Evolutionary conservation across 2,888 invertebrate genomes (phyloP), one percentile per base, ranked within the genome.

Genomic region (Pheosia gnoma): DNA sequence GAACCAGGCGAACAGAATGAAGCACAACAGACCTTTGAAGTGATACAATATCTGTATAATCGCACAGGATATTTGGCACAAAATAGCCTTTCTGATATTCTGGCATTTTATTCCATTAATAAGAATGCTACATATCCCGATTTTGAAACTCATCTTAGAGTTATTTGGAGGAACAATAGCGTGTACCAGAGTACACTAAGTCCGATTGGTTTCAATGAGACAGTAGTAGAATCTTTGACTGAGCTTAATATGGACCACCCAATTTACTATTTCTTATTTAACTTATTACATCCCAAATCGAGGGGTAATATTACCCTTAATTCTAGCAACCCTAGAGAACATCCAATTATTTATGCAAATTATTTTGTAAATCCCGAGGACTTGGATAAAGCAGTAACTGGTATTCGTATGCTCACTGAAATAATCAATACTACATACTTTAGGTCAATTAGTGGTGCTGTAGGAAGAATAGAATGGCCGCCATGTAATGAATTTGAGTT

Each of bases 291-390:
- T 70, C 95, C 95, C 0, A 82, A 87, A 74, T 95, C 95, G 0
- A 89, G 84, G 11, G 96, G 96, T 53, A 82, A 79, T 55, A 79
- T 97, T 25, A 85, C 88, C 57, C 82, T 97, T 5, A 89, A 87
- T 54, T 94, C 94, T 0, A 84, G 82, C 0, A 83, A 96, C 80
- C 95, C 96, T 0, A 80, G 86, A 39, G 94, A 95, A 6, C 86
- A 94, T 36, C 71, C 75, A 13, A 36, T 59, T 10, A 72, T 74
- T 5, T 49, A 67, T 5, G 11, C 66, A 5, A 74, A 74, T 13
- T 96, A 96, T 81, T 91, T 96, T 39, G 80, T 87, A 0, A 91
- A 95, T 13, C 78, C 85, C 0, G 83, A 90, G 60, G 96, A 96
- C 77, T 70, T 94, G 0, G 78, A 91, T 41, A 67, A 71, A 11